Conservation (phyloP, 2,797 vertebrate genomes). For the Argyrosomus regius region DNA sequence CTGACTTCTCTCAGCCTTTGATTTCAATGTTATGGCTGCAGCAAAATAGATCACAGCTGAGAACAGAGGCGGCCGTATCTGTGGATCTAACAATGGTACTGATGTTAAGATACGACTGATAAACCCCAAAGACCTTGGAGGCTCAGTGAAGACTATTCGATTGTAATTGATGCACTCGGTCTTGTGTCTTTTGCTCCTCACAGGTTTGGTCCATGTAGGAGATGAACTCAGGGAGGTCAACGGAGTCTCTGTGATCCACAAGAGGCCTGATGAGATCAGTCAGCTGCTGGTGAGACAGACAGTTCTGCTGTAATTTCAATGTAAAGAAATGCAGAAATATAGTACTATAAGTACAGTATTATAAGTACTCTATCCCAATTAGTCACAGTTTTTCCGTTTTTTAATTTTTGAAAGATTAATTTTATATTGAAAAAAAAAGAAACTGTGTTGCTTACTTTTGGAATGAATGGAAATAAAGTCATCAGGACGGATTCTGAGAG, state of each 20-base stretch:
- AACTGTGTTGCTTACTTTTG: not conserved
- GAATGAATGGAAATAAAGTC: no score
- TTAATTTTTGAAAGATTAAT: no score
- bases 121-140: constrained; percentile 1
- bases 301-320: not conserved
- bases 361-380: not conserved
- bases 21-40: constrained; percentile 68
- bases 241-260: constrained; percentile 92
- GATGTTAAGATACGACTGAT: constrained; percentile 36
- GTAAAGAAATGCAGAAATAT: not conserved
- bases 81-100: constrained; percentile 35
- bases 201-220: constrained; percentile 96
- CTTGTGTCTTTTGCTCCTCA: constrained; percentile 3
- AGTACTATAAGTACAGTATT: no score
- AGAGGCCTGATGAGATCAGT: constrained; percentile 97
- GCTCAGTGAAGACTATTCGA: not conserved
- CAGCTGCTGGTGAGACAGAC: constrained; percentile 91
- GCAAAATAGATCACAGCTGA: constrained; percentile 41
- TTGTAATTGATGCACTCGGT: not conserved
- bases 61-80: not conserved
- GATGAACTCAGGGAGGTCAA: constrained; percentile 97
- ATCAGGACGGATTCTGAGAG: not conserved
- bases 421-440: not conserved
- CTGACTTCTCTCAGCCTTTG: constrained; percentile 34
- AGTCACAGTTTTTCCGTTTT: no score